Conservation (phyloP, 2,888 invertebrate species). For the Scrobipalpa atriplicella region DNA sequence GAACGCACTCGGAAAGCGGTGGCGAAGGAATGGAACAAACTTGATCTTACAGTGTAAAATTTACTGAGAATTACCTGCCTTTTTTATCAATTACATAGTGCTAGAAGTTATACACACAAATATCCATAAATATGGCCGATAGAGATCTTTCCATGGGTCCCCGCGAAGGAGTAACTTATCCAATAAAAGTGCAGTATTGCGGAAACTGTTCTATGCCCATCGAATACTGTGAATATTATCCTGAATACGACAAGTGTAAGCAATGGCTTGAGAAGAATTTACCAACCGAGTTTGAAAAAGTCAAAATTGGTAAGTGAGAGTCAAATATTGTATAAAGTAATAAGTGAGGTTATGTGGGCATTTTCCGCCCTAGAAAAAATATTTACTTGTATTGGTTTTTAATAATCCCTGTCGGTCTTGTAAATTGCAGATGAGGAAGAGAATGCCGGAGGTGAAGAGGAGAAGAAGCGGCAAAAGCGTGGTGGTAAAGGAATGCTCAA, state of each 20-base stretch:
- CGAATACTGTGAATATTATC: constrained; percentile 99
- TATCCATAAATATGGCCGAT: constrained; percentile 74
- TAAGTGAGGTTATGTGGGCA: constrained; percentile 40
- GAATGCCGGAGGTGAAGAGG: constrained; percentile 91
- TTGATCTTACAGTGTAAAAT: constrained; percentile 8
- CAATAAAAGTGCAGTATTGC: constrained; percentile 93
- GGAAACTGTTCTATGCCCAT: constrained; percentile 98
- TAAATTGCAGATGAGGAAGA: constrained; percentile 81
- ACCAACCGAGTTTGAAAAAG: constrained; percentile 96
- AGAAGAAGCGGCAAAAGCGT: constrained; percentile 97
- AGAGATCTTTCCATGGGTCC: constrained; percentile 85
- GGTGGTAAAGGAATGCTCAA: constrained; percentile 98
- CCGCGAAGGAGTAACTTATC: constrained; percentile 89
- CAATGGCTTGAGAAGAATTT: constrained; percentile 97
- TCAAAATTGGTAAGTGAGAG: constrained; percentile 84
- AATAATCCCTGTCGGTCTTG: not conserved
- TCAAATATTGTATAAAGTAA: not conserved
- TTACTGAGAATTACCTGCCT: constrained; percentile 7
- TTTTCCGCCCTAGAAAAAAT: not conserved
- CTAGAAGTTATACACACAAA: not conserved
- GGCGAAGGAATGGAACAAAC: constrained; percentile 17
- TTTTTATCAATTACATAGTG: not conserved
- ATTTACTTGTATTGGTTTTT: not conserved
- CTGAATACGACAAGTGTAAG: constrained; percentile 98
- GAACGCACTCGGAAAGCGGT: not conserved